Conservation (phyloP, 2,888 invertebrate species). For the Thyatira batis region DNA sequence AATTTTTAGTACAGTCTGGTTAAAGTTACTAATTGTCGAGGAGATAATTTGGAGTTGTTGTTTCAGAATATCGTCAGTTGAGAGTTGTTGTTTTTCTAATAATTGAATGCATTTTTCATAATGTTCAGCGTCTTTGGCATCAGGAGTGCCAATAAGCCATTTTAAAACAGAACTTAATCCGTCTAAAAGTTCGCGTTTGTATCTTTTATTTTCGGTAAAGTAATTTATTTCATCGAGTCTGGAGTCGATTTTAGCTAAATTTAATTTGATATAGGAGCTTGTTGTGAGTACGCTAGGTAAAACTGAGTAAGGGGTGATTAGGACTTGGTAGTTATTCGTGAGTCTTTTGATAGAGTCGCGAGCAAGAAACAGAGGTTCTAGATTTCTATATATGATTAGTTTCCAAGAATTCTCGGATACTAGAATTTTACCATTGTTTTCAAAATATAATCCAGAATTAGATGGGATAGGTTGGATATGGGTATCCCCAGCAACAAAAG, state of each 20-base stretch:
- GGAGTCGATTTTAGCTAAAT: slow-evolving; percentile 23
- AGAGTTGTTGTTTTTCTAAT: slow-evolving; percentile 30
- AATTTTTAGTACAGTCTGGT: slow-evolving; percentile 30
- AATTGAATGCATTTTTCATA: slow-evolving; percentile 33
- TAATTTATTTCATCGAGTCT: slow-evolving; percentile 20
- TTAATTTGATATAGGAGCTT: slow-evolving; percentile 20
- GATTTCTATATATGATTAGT: slow-evolving; percentile 24
- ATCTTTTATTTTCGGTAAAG: background rate
- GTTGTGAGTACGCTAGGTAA: slow-evolving; percentile 17
- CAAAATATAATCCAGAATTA: slow-evolving; percentile 20
- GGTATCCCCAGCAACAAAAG: slow-evolving; percentile 6
- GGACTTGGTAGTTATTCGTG: slow-evolving; percentile 13
- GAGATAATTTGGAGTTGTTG: slow-evolving; percentile 34
- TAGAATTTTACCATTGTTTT: slow-evolving; percentile 16
- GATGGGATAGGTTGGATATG: slow-evolving; percentile 15
- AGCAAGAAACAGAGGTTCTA: slow-evolving; percentile 17
- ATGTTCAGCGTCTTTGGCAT: slow-evolving; percentile 31
- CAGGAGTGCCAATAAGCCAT: slow-evolving; percentile 37
- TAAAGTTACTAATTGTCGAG: slow-evolving; percentile 28
- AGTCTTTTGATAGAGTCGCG: slow-evolving; percentile 21
- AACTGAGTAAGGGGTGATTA: slow-evolving; percentile 10
- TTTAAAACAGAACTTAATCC: slow-evolving; percentile 31
- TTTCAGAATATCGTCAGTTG: slow-evolving; percentile 18
- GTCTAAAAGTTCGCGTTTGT: slow-evolving; percentile 31
- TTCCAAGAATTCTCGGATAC: slow-evolving; percentile 10